Evolutionary conservation across 2,797 vertebrate genomes (phyloP), one percentile per base, ranked within the genome.

Genomic region (Lerista edwardsae): DNA sequence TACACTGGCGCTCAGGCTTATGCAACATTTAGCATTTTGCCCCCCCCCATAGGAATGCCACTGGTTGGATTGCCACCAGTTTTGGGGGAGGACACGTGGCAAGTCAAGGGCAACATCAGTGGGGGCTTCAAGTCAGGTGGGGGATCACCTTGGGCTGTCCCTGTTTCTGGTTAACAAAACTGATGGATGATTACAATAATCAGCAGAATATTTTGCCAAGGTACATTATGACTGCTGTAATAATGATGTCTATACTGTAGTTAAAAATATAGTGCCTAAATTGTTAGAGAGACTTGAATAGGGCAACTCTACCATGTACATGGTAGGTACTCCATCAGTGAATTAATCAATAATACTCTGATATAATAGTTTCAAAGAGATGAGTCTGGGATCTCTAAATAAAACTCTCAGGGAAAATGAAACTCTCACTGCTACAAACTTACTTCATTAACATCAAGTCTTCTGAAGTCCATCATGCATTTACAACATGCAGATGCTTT

Each of bases 161-260:
- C 92, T 94, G 93, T 92, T 87, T 91, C 82, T 94, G 87, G 47
- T 87, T 94, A 91, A 84, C 91, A 87, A 90, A 90, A 84, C 87
- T 89, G 75, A 87, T 88, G 88, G 88, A 67, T 90, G 87, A 78
- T 86, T 83, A 85, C 62, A 55, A 86, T 86, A 61, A 79, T 87
- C 85, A 83, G 79, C 84, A 88, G 84, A 88, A 91, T 91, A 90
- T 72, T 25, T 90, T 81, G 90, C 12, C 84, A 61, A 90, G 21
- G 47, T 82, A 84, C 87, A 91, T 89, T 87, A 34, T 84, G 9
- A 12, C 12, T 51, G 47, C 41, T 44, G 41, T 44, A 10, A 91
- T 85, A 72, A 84, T 88, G 83, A 86, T 89, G 86, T 89, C 90
- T 91, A 75, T 80, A 90, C 47, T 51, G 12, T 9, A 51, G 89